Percentiles rank a stretch among this genome's conserved stretches.
Conservation (phyloP, 2,113 vertebrate species). For the Entosphenus tridentatus region DNA sequence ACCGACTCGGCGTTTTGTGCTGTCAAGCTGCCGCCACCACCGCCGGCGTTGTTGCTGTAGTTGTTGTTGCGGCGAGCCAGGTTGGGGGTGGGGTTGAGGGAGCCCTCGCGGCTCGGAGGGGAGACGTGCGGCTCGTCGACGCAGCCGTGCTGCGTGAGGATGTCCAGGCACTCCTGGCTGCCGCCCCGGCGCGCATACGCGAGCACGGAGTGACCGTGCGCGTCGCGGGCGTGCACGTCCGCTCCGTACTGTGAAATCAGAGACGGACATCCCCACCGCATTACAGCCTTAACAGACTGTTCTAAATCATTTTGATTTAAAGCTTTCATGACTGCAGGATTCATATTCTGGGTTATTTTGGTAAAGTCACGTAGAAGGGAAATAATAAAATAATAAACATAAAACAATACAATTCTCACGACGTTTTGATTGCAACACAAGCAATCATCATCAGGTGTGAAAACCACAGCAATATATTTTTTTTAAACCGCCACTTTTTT, state of each 20-base stretch:
- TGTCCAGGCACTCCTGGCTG: slow-evolving; percentile 65
- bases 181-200: slow-evolving; percentile 67
- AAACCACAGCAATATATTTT: no score
- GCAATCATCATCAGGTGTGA: no score
- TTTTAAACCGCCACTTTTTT: neutral
- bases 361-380: no score
- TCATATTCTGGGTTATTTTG: no score
- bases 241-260: slow-evolving; percentile 50
- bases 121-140: slow-evolving; percentile 55
- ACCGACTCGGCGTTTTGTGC: no score
- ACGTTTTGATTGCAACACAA: no score
- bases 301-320: neutral
- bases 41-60: slow-evolving; percentile 43
- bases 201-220: slow-evolving; percentile 67
- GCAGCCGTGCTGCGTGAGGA: slow-evolving; percentile 75
- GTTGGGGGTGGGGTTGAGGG: slow-evolving; percentile 32
- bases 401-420: no score
- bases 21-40: slow-evolving; percentile 9
- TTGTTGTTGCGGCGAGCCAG: slow-evolving; percentile 55
- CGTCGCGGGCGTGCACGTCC: slow-evolving; percentile 65
- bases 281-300: neutral
- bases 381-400: no score
- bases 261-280: neutral
- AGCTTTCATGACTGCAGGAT: no score
- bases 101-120: slow-evolving; percentile 29